phyloP scores from a whole-genome alignment of 2,113 vertebrate genomes.

The Otolemur garnettii region DNA sequence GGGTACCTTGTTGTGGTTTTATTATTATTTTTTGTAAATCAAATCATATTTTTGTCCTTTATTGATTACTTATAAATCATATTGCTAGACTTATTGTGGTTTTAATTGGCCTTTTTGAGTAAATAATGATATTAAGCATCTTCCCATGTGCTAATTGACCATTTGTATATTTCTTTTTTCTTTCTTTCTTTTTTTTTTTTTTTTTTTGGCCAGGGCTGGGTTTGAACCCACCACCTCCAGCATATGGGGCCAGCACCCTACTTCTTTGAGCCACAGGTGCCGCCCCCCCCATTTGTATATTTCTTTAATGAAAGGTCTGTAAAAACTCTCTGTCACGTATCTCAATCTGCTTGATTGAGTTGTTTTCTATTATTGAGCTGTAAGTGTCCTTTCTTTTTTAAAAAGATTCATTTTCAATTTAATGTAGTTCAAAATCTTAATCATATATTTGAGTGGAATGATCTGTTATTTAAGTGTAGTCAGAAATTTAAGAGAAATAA shows the following conservation, averaged over 20 bases:
- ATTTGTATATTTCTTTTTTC: background rate
- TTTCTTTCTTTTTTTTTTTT: no score
- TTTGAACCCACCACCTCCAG: no score
- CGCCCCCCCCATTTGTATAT: background rate
- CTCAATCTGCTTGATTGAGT: background rate
- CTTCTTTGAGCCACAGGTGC: no score
- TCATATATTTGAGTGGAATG: slow-evolving; percentile 16
- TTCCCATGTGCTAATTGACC: background rate
- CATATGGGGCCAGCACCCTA: no score
- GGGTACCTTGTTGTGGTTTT: background rate
- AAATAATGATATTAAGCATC: background rate
- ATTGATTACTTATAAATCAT: no score
- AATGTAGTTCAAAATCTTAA: slow-evolving; percentile 36
- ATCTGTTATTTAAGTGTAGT: slow-evolving; percentile 30
- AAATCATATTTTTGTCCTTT: no score
- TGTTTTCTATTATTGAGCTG: background rate
- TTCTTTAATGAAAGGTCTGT: background rate
- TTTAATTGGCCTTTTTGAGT: background rate
- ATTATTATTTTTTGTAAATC: background rate
- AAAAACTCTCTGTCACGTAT: no score
- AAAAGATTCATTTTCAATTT: slow-evolving; percentile 23
- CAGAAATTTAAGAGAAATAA: slow-evolving; percentile 38
- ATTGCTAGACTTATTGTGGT: no score
- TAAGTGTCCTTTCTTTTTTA: no score
- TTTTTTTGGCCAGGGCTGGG: no score